Evolutionary conservation across 2,888 invertebrate genomes (phyloP), one percentile per base, ranked within the genome.

Genomic region (Hypolimnas misippus): DNA sequence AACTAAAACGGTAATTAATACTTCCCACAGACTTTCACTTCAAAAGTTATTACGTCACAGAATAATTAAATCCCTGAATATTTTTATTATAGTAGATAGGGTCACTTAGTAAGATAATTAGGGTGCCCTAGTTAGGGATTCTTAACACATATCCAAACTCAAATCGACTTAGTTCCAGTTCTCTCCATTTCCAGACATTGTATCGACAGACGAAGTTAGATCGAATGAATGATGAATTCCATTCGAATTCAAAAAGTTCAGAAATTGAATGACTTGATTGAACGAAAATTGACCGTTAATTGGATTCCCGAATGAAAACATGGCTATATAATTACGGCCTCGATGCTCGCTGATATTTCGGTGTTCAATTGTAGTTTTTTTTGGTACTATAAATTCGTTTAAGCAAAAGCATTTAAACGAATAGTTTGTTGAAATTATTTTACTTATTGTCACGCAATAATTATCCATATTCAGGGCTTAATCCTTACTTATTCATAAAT

Each of bases 261-360:
- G 44, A 10, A 25, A 25, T 33, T 25, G 10, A 29, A 17, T 38
- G 19, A 12, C n/a, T 38, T 25, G 35, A 59, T 35, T 46, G 16
- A 29, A 33, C 25, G 46, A 17, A 59, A 53, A 53, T 53, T 46
- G 44, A 53, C 44, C 33, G 53, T 14, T 46, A 59, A 53, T 25
- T 38, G 38, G 16, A 46, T 53, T 59, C 33, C 25, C 16, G 44
- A 12, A 35, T 29, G 17, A 14, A 53, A 49, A 49, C 49, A 29
- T 29, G 49, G 33, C 7, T 14, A 51, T 42, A 38, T 25, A 42
- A 46, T 35, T 25, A 46, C 35, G n/a, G 12, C 5, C 12, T 40
- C 44, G 44, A 21, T 21, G 19, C 19, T 19, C 44, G 12, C 19
- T 12, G 19, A 12, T 21, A 46, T 19, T 21, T 46, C 21, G 12